Evolutionary conservation across 1,140 invertebrate species (phyloP), one percentile per base, ranked within the genome.

Genomic region (Lucilia cuprina): DNA sequence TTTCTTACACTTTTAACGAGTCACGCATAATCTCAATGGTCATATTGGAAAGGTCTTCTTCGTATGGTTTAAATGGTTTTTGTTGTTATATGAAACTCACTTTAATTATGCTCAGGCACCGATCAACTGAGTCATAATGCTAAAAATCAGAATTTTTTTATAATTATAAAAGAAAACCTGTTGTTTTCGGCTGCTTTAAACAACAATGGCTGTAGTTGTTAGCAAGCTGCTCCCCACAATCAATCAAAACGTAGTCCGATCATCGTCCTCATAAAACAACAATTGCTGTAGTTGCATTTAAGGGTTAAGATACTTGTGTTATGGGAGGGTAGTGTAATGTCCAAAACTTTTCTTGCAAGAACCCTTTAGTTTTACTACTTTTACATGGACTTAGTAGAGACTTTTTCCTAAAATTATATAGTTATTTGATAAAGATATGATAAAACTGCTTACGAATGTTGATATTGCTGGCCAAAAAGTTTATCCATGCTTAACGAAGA

Each of bases 21-120:
- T 60, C 55, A 60, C 14, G 14, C 14, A 60, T n/a, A 17, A 17
- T 60, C 5, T 30, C 25, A 30, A 30, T 30, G 25, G 25, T 30
- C 25, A 3, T 3, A 30, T 30, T 30, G 25, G 25, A 30, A 30
- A 30, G 25, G 25, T 30, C 25, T 30, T 30, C 25, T 30, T 30
- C 25, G 25, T 30, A 30, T 30, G 25, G 25, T 30, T 30, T 30
- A 30, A 30, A 30, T 30, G 25, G 25, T 30, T 30, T 30, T 30
- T 30, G 25, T 30, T 30, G 25, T 30, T 30, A 30, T 30, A 30
- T 30, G n/a, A n/a, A 30, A 2, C 25, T 30, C 25, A 30, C 25
- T 17, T 12, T 10, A 47, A 84, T 83, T 83, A 85, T 85, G 82
- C 88, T 87, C 88, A 89, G 88, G 88, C 82, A 89, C 88, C 4